Evolutionary conservation across 2,113 vertebrate genomes (phyloP).

Genomic region (Clupea harengus): DNA sequence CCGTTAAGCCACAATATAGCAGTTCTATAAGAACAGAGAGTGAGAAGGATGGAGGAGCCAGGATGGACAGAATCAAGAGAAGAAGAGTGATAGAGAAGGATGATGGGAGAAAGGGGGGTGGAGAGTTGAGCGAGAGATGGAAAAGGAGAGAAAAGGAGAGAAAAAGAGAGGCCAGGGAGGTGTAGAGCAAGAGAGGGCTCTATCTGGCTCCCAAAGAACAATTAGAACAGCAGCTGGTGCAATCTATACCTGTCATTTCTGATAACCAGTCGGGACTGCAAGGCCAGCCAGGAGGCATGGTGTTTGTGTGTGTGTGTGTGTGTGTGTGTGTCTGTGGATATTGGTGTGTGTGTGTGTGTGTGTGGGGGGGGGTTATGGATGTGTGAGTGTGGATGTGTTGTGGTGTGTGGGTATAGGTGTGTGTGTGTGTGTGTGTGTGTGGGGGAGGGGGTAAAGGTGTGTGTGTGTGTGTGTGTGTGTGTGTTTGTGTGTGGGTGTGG

Average conservation of each 20-base stretch:
- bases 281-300: background rate
- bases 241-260: slow-evolving; percentile 20
- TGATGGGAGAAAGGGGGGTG: background rate
- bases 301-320: slow-evolving; percentile 4
- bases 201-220: background rate
- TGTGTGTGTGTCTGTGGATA: background rate
- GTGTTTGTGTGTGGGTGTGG: too few species aligned
- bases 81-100: background rate
- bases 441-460: background rate
- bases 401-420: background rate
- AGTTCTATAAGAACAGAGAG: background rate
- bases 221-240: slow-evolving; percentile 7
- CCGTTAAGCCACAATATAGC: background rate
- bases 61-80: background rate
- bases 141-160: background rate
- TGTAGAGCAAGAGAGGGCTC: background rate
- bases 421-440: background rate
- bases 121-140: background rate
- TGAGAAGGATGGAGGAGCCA: background rate
- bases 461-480: too few species aligned
- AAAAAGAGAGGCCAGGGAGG: background rate
- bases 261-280: background rate
- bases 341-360: background rate
- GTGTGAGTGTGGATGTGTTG: background rate
- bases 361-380: too few species aligned